Conservation (phyloP, 2,888 invertebrate genomes). For the Caenorhabditis wallacei region DNA sequence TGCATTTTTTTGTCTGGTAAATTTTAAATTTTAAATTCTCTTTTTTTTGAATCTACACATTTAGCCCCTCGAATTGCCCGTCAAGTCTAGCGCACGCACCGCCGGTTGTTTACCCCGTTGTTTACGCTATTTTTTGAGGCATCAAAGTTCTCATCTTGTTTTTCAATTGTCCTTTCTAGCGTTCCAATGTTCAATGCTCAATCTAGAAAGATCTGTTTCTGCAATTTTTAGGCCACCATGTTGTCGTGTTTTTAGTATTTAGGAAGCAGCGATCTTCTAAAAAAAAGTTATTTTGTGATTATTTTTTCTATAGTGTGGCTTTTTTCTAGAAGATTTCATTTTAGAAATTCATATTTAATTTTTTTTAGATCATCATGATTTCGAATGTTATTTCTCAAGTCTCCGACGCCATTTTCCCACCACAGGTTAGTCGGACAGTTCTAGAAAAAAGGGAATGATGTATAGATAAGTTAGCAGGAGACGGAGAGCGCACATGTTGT, state of each 20-base stretch:
- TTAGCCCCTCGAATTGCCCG: slow-evolving; percentile 24
- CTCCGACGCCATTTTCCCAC: slow-evolving; percentile 58
- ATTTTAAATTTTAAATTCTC: not conserved
- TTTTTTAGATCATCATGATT: slow-evolving; percentile 49
- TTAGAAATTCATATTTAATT: no score
- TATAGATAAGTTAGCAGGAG: slow-evolving; percentile 33
- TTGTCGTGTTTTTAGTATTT: no score
- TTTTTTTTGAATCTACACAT: not conserved
- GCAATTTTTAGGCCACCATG: no score
- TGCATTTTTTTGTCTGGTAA: no score
- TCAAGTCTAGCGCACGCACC: slow-evolving; percentile 13
- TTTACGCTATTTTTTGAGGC: not conserved
- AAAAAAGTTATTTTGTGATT: no score
- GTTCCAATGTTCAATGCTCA: not conserved
- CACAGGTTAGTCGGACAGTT: slow-evolving; percentile 51
- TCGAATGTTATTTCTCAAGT: slow-evolving; percentile 59
- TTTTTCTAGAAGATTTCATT: no score
- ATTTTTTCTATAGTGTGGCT: no score
- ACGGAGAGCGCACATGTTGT: slow-evolving; percentile 34
- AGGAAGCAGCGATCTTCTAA: no score
- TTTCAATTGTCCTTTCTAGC: not conserved
- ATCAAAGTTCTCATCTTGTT: not conserved
- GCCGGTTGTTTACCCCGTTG: slow-evolving; percentile 7
- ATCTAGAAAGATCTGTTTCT: no score
- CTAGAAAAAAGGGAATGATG: not conserved